phyloP scores from a whole-genome alignment of 2,113 vertebrate species.

The Miniopterus natalensis region DNA sequence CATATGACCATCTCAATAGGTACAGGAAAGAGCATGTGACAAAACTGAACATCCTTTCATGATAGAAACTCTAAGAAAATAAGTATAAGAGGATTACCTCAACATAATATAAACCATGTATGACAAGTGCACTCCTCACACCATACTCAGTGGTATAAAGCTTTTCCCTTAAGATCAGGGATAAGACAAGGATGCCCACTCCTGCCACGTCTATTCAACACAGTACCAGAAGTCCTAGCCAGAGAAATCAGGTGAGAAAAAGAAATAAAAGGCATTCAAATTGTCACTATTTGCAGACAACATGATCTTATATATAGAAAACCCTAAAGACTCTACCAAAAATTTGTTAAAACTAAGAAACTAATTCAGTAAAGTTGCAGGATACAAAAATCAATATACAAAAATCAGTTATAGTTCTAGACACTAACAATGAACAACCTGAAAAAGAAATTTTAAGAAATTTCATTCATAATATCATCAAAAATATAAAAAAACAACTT shows the following conservation, averaged over 20 bases:
- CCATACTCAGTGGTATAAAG: background rate
- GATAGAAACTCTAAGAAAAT: background rate
- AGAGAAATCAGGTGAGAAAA: background rate
- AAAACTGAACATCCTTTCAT: background rate
- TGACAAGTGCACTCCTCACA: background rate
- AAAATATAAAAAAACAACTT: background rate
- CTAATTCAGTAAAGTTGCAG: background rate
- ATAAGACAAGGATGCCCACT: background rate
- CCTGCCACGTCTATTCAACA: background rate
- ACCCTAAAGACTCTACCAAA: background rate
- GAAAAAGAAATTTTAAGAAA: background rate
- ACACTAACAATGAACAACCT: background rate
- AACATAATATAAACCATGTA: background rate
- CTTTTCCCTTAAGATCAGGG: background rate
- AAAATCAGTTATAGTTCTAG: background rate
- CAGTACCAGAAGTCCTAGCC: background rate
- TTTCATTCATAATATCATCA: background rate
- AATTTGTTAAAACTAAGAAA: background rate
- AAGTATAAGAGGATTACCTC: background rate
- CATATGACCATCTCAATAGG: background rate
- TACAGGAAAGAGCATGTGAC: background rate
- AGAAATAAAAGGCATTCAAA: slow-evolving; percentile 3
- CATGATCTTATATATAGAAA: background rate
- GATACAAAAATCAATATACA: background rate
- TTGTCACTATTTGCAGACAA: background rate